These are phyloP conservation scores for Toxotes jaculatrix DNA, from an alignment of 2,113 vertebrate genomes.

Conservation along the genomic window DNA sequence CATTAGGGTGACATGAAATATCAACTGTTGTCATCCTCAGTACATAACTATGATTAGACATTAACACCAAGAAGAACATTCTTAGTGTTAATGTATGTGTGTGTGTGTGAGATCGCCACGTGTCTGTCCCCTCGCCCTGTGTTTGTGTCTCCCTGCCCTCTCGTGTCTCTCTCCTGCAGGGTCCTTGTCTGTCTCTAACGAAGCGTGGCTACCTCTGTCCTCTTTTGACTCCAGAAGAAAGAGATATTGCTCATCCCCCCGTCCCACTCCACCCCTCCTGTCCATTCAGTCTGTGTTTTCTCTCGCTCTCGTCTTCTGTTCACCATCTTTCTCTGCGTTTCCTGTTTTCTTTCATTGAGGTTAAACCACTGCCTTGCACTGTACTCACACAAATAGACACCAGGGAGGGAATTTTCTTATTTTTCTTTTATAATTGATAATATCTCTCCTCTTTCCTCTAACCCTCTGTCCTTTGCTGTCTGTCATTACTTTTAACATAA, in stretches of 20 bases:
- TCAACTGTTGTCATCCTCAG: not conserved
- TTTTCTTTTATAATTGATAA: too few relatives aligned
- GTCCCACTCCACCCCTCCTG: slow-evolving; percentile 2
- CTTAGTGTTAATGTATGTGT: not conserved
- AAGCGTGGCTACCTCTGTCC: slow-evolving; percentile 61
- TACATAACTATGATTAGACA: not conserved
- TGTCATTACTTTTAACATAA: not conserved
- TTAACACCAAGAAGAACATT: not conserved
- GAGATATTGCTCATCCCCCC: slow-evolving; percentile 43
- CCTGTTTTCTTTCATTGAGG: not conserved
- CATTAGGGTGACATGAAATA: not conserved
- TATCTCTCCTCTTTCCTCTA: not conserved
- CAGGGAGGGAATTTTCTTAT: not conserved
- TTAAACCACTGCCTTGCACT: not conserved
- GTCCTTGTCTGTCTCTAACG: slow-evolving; percentile 71
- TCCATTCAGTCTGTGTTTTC: not conserved
- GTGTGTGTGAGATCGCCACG: slow-evolving; percentile 23
- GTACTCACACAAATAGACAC: not conserved
- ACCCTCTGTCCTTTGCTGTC: not conserved
- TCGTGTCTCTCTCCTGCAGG: slow-evolving; percentile 47
- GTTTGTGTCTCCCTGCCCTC: slow-evolving; percentile 49
- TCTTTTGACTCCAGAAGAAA: slow-evolving; percentile 60
- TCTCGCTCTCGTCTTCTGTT: not conserved
- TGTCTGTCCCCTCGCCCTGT: slow-evolving; percentile 17
- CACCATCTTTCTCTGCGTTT: not conserved